Evolutionary conservation across 30 jellyfish, hydroid and myxozoan genomes (phyloP), one percentile per base, ranked within the genome.

Genomic region (Pelagia noctiluca): DNA sequence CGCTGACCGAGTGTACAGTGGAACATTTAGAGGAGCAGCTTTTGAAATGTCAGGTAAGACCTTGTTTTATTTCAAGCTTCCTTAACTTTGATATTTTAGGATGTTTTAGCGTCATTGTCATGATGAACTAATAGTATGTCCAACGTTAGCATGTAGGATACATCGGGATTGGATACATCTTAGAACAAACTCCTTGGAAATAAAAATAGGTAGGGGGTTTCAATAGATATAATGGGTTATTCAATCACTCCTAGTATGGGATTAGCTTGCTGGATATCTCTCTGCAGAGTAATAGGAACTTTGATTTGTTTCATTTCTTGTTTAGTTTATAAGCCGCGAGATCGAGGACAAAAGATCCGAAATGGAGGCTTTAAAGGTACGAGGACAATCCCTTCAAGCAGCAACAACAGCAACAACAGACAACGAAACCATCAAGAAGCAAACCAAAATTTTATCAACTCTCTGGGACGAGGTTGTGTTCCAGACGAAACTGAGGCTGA

Each of bases 1-100:
- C 99, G 21, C 35, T 95, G 26, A 87, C 85, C 8, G 84, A 75
- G 50, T 76, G 75, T 18, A 77, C 87, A 29, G 67, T 66, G 19
- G 18, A 37, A 36, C 93, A 85, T 16, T 62, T 95, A 72, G 83
- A 85, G 50, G 84, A 72, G 25, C 75, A 78, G 11, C 76, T 88
- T 46, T 63, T 25, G 3, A 66, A 70, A 48, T 90, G 93, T 78
- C 96, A 86, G 88, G 97, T 90, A 70, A 52, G 68, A 52, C n/a
- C n/a, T n/a, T 24, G 87, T 49, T 46, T 68, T 10, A 19, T 50
- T 23, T 16, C 22, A 10, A 11, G 61, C 7, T 60, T 53, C 1
- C 48, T 2, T 54, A 0, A 18, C 22, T 23, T 77, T 3, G n/a
- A n/a, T 69, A 18, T 33, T 31, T 10, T 24, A 69, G 0, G n/a